These are phyloP conservation scores for Dasypolia templi DNA, from an alignment of 2,888 invertebrate species.

Conservation along the genomic window DNA sequence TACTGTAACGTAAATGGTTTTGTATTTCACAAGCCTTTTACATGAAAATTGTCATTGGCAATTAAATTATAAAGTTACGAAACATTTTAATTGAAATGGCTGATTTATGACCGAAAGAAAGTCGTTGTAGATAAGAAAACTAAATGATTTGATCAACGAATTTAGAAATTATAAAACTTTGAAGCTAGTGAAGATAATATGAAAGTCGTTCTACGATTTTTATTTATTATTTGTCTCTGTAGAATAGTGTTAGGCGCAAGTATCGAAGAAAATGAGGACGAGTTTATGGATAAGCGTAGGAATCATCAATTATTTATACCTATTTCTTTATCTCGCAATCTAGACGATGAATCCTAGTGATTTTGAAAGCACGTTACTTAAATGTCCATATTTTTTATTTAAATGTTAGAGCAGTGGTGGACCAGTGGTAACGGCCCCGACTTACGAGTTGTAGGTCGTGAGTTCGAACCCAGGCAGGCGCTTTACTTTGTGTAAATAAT, in stretches of 20 bases:
- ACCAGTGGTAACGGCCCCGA: too few species aligned
- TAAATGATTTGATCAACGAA: conserved; percentile 18
- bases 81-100: conserved; percentile 54
- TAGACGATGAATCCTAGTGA: too few species aligned
- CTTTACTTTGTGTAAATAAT: too few species aligned
- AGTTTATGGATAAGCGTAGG: neutral
- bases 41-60: conserved; percentile 12
- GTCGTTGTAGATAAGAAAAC: conserved; percentile 50
- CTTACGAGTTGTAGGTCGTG: too few species aligned
- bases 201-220: conserved; percentile 26
- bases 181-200: conserved; percentile 31
- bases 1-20: neutral
- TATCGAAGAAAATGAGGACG: neutral
- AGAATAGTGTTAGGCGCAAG: neutral
- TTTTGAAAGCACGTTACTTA: neutral
- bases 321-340: neutral
- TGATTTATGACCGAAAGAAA: conserved; percentile 42
- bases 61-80: conserved; percentile 27
- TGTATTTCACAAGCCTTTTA: conserved; percentile 4
- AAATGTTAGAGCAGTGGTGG: too few species aligned
- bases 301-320: neutral
- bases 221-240: conserved; percentile 3
- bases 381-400: neutral
- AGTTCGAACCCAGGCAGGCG: too few species aligned
- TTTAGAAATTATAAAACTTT: neutral